Conservation (phyloP, 2,888 invertebrate species). For the Tillus elongatus region DNA sequence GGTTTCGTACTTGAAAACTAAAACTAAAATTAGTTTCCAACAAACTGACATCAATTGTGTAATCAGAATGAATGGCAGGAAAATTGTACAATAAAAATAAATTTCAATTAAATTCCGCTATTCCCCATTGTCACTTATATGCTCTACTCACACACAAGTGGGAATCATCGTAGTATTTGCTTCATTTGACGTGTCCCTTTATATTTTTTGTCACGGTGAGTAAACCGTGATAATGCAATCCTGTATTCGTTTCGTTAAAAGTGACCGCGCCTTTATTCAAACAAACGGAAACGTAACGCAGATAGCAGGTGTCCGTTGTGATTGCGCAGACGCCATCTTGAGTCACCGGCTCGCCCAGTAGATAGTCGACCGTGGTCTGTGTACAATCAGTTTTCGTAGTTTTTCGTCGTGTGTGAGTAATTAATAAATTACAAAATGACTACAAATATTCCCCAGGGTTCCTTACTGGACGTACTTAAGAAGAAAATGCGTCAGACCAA, state of each 20-base stretch:
- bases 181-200: no score
- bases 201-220: background rate
- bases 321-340: background rate
- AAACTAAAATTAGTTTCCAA: no score
- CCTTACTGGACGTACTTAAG: slow-evolving; percentile 93
- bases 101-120: no score
- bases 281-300: background rate
- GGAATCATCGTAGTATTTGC: no score
- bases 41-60: no score
- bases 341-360: slow-evolving; percentile 43
- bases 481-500: slow-evolving; percentile 99
- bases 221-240: background rate
- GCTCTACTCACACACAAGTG: no score
- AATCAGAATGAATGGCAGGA: no score
- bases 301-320: slow-evolving; percentile 4
- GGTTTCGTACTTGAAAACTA: no score
- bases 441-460: slow-evolving; percentile 84
- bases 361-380: slow-evolving; percentile 23
- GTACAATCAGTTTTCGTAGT: slow-evolving; percentile 5
- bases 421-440: slow-evolving; percentile 54
- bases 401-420: slow-evolving; percentile 15
- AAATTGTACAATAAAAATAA: no score
- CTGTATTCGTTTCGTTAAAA: background rate
- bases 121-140: no score
- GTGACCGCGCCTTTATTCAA: background rate